Conservation (phyloP, 2,888 invertebrate genomes). For the Thereva nobilitata region DNA sequence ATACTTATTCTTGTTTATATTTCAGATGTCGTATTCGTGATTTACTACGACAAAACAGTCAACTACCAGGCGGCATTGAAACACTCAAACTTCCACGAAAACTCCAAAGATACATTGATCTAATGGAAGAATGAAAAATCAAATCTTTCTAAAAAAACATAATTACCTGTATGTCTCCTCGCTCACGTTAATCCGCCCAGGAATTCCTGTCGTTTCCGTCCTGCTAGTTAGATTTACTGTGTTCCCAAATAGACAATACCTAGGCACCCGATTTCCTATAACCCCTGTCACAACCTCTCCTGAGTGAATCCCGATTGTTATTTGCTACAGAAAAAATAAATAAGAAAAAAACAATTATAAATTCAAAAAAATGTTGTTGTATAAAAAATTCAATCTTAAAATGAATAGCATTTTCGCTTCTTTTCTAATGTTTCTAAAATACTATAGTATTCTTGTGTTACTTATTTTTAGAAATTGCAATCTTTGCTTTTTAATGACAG, state of each 20-base stretch:
- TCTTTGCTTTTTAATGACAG: no score
- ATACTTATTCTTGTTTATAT: conserved; percentile 19
- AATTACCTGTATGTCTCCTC: conserved; percentile 86
- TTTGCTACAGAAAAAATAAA: conserved; percentile 65
- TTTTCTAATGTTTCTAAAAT: no score
- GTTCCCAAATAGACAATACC: conserved; percentile 91
- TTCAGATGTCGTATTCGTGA: conserved; percentile 69
- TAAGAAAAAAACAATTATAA: conserved; percentile 36
- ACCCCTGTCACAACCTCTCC: conserved; percentile 95
- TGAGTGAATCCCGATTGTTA: conserved; percentile 92
- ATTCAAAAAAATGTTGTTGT: conserved; percentile 5
- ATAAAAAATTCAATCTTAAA: conserved; percentile 4
- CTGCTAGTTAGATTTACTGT: conserved; percentile 92
- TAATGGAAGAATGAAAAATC: conserved; percentile 66
- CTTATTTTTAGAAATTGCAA: no score
- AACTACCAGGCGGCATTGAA: conserved; percentile 74
- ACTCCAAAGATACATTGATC: conserved; percentile 73
- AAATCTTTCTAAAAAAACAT: neutral
- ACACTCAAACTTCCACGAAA: conserved; percentile 68
- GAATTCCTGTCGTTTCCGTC: conserved; percentile 89
- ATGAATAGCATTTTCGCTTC: neutral
- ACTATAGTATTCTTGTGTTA: no score
- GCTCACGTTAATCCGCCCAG: conserved; percentile 88
- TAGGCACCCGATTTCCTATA: conserved; percentile 91
- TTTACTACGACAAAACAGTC: conserved; percentile 68